Evolutionary conservation across 2,113 vertebrate species (phyloP).

Genomic region (Engystomops pustulosus): DNA sequence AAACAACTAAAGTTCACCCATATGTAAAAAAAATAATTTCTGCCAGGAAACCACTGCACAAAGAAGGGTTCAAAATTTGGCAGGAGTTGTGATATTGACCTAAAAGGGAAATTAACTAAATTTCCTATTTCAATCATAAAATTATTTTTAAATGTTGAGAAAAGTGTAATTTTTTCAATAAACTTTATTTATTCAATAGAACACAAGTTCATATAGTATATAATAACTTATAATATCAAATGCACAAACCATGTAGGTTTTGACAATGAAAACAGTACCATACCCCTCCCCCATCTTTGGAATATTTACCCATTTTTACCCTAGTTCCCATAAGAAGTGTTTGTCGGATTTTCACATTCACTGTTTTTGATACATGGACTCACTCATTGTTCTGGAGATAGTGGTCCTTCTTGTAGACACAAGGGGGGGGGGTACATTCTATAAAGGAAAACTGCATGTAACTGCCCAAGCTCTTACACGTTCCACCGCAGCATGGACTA

Average conservation of each 20-base stretch:
- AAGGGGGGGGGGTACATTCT: not conserved
- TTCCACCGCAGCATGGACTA: not conserved
- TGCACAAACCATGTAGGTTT: not conserved
- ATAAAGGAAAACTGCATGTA: not conserved
- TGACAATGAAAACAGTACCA: not conserved
- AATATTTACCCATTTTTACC: not conserved
- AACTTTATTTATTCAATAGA: not conserved
- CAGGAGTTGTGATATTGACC: too few relatives aligned
- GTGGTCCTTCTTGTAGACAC: conserved; percentile 6
- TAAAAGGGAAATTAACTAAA: too few relatives aligned
- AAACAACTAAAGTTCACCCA: too few relatives aligned
- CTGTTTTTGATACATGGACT: conserved; percentile 14
- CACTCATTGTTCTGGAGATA: conserved; percentile 2
- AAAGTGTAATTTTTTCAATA: too few relatives aligned
- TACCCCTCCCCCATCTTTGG: not conserved
- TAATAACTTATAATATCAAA: not conserved
- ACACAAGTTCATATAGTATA: not conserved
- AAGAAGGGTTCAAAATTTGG: too few relatives aligned
- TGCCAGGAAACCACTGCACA: too few relatives aligned
- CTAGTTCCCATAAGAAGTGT: not conserved
- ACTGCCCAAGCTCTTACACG: not conserved
- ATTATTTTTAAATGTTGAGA: too few relatives aligned
- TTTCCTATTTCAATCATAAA: too few relatives aligned
- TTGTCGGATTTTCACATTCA: not conserved
- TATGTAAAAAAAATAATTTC: too few relatives aligned